Conservation (phyloP, 1,140 invertebrate genomes). For the Rhopalosiphum padi region DNA sequence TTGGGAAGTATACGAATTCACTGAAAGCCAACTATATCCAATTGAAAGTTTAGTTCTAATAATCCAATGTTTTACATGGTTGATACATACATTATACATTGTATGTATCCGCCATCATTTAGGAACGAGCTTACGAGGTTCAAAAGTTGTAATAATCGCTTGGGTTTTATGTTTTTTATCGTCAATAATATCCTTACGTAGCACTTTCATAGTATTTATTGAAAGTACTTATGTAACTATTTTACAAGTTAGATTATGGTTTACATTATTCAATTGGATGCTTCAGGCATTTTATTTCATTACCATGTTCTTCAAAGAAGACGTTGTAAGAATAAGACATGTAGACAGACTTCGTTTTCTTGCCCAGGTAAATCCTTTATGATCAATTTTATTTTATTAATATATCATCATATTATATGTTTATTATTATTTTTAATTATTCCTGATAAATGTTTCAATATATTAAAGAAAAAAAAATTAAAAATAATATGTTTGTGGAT, state of each 20-base stretch:
- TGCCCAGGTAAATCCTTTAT: constrained; percentile 43
- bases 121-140: constrained; percentile 71
- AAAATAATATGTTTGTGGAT: neutral
- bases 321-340: constrained; percentile 38
- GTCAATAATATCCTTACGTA: constrained; percentile 66
- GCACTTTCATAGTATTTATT: constrained; percentile 62
- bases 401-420: neutral
- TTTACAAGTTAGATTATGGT: constrained; percentile 63
- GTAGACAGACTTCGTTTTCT: constrained; percentile 48
- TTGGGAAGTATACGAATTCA: constrained; percentile 50
- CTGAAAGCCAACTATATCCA: constrained; percentile 63
- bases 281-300: constrained; percentile 62
- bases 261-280: constrained; percentile 65
- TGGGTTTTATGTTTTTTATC: constrained; percentile 73
- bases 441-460: neutral
- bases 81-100: constrained; percentile 79
- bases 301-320: constrained; percentile 59
- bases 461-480: neutral
- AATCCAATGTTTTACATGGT: constrained; percentile 77
- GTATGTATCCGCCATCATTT: constrained; percentile 68
- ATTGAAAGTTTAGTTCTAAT: constrained; percentile 75
- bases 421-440: neutral
- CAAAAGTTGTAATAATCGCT: constrained; percentile 71
- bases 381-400: neutral
- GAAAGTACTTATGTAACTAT: constrained; percentile 63